Conservation (phyloP, 2,797 vertebrate species). For the Acridotheres tristis region DNA sequence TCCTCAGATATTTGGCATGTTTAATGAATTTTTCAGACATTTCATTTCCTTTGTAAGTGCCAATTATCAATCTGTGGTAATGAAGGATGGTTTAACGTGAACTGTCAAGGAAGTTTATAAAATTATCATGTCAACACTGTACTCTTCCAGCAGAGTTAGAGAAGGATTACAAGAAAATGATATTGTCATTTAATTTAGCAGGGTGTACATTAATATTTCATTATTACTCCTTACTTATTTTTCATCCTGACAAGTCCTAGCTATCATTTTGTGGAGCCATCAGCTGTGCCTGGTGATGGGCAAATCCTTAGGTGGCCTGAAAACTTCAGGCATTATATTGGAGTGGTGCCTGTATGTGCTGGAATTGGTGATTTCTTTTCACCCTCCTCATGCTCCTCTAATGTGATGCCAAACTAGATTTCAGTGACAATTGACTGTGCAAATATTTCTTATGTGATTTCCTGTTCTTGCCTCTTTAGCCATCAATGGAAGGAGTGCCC, state of each 20-base stretch:
- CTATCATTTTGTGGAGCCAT: conserved; percentile 19
- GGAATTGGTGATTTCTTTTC: not conserved
- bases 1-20: not conserved
- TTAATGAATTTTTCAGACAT: conserved; percentile 29
- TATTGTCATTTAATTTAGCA: conserved; percentile 73
- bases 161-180: conserved; percentile 67
- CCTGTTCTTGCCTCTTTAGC: not conserved
- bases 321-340: not conserved
- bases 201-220: conserved; percentile 61
- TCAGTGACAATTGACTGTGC: not conserved
- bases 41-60: conserved; percentile 55
- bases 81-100: conserved; percentile 65
- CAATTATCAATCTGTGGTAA: conserved; percentile 67
- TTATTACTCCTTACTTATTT: conserved; percentile 65
- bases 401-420: not conserved
- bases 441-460: not conserved
- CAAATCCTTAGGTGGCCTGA: not conserved
- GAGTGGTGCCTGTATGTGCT: not conserved
- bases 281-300: conserved; percentile 1
- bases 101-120: conserved; percentile 73
- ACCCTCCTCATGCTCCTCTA: not conserved
- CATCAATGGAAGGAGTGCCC: not conserved
- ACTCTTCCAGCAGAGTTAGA: conserved; percentile 64
- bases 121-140: conserved; percentile 68
- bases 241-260: conserved; percentile 47